These are phyloP conservation scores for Chaitophorus viminalis DNA, from an alignment of 2,888 invertebrate species.

Conservation along the genomic window DNA sequence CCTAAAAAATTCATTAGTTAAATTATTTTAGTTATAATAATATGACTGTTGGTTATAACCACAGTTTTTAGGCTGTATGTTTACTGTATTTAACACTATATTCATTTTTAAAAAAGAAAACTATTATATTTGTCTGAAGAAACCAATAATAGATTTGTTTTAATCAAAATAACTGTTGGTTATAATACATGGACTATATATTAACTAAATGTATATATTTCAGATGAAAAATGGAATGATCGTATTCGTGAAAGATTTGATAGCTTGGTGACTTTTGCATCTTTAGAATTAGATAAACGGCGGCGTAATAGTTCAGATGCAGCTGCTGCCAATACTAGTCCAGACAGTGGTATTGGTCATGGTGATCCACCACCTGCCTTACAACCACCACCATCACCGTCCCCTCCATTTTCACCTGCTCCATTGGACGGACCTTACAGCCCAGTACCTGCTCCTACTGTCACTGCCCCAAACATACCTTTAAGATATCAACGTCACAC, in stretches of 20 bases:
- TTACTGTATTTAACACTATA: no score
- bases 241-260: constrained; percentile 94
- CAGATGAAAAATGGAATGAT: constrained; percentile 85
- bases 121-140: no score
- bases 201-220: constrained; percentile 13
- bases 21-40: constrained; percentile 20
- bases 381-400: constrained; percentile 66
- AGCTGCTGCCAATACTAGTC: constrained; percentile 82
- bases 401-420: constrained; percentile 65
- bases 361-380: constrained; percentile 72
- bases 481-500: constrained; percentile 56
- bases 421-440: constrained; percentile 66
- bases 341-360: constrained; percentile 86
- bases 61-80: not conserved
- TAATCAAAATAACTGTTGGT: not conserved
- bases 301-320: constrained; percentile 72
- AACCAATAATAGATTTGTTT: no score
- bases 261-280: constrained; percentile 90
- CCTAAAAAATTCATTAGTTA: not conserved
- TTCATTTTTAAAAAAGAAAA: no score
- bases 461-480: constrained; percentile 42
- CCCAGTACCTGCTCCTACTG: constrained; percentile 66
- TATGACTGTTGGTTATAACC: not conserved
- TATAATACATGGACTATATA: not conserved
- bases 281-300: constrained; percentile 89